Conservation (phyloP, 2,113 vertebrate genomes). For the Athene noctua region DNA sequence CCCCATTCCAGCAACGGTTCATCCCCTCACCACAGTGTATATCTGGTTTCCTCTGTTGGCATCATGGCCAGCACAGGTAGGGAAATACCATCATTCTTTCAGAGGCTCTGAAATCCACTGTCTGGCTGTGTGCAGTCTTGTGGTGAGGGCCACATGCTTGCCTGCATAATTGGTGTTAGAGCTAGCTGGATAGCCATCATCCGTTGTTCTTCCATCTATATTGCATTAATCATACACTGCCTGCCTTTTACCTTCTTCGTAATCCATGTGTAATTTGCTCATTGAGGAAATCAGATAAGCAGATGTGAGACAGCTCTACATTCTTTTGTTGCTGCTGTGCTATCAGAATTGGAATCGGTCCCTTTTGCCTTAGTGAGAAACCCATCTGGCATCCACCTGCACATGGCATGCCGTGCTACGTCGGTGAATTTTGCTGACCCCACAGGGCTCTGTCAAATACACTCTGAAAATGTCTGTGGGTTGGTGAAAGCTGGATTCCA, state of each 20-base stretch:
- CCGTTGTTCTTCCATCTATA: fast-evolving
- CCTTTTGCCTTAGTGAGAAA: not conserved
- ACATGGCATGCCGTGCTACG: too few species aligned
- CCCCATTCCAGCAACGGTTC: fast-evolving
- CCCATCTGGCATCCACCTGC: not conserved
- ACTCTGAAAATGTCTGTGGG: not conserved
- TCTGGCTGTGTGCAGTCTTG: not conserved
- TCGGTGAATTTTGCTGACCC: not conserved
- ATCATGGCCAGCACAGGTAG: too few species aligned
- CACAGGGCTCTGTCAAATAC: not conserved
- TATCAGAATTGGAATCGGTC: not conserved
- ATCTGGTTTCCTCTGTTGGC: not conserved
- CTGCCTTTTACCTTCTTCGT: not conserved
- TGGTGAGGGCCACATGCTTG: not conserved
- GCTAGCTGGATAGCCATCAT: not conserved
- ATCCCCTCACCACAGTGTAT: fast-evolving
- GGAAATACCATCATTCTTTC: not conserved
- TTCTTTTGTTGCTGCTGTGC: not conserved
- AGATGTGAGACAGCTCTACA: not conserved
- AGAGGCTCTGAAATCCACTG: not conserved
- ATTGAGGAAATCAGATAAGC: not conserved
- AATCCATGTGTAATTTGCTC: not conserved
- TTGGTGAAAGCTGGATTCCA: not conserved
- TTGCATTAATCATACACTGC: not conserved
- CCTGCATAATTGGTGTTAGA: not conserved